phyloP scores from a whole-genome alignment of 2,888 invertebrate species.

The Drosophila acutilabella region DNA sequence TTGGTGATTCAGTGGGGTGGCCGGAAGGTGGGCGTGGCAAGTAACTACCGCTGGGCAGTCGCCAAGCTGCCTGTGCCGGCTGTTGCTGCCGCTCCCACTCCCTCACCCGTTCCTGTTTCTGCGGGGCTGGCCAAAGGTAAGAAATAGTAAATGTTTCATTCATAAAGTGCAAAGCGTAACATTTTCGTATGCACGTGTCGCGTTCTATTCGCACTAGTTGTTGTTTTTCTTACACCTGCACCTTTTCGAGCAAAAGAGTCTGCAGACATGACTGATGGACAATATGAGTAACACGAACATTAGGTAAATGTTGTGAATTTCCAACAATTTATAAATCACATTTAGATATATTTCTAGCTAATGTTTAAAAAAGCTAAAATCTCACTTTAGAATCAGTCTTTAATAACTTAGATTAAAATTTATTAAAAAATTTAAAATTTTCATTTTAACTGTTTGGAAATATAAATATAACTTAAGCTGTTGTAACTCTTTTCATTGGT shows the following conservation, averaged over 20 bases:
- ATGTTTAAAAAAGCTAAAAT: too few species aligned
- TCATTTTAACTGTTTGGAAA: too few species aligned
- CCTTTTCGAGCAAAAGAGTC: not conserved
- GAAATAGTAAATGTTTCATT: conserved; percentile 70
- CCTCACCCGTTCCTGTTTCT: conserved; percentile 2
- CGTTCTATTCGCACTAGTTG: conserved; percentile 9
- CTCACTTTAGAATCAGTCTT: too few species aligned
- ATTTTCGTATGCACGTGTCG: conserved; percentile 62
- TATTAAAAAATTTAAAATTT: too few species aligned
- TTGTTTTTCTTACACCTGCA: conserved; percentile 18
- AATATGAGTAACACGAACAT: not conserved
- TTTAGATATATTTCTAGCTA: too few species aligned
- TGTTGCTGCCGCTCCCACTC: conserved; percentile 10
- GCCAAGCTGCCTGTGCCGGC: conserved; percentile 51
- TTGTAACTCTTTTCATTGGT: too few species aligned
- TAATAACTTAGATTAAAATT: too few species aligned
- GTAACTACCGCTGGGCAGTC: conserved; percentile 36
- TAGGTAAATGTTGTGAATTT: too few species aligned
- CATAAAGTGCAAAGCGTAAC: conserved; percentile 62
- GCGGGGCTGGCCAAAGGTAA: conserved; percentile 29
- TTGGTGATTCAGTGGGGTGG: conserved; percentile 2
- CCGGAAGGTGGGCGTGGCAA: conserved; percentile 1
- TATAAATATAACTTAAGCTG: too few species aligned
- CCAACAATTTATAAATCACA: too few species aligned
- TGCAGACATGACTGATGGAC: not conserved